Percentiles rank a stretch among this genome's conserved stretches.
These are phyloP conservation scores for Silurus aristotelis DNA, from an alignment of 2,797 vertebrate species.

Conservation along the genomic window DNA sequence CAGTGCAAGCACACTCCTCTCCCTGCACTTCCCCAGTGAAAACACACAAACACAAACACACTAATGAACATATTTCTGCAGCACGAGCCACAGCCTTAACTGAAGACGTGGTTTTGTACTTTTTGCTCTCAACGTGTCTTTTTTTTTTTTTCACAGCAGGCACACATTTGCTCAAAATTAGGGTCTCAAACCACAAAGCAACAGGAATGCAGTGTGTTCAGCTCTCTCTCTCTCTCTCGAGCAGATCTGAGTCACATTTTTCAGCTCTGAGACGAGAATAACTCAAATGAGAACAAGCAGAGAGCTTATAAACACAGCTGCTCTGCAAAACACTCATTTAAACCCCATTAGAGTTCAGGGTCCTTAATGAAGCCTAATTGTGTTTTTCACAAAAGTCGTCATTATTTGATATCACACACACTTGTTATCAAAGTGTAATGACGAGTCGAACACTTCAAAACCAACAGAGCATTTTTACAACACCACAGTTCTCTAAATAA, in stretches of 20 bases:
- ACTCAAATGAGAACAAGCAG: neutral
- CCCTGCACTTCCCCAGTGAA: neutral
- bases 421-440: neutral
- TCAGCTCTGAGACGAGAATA: constrained; percentile 7
- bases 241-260: neutral
- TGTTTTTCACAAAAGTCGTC: neutral
- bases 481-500: neutral
- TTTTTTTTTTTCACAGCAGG: constrained; percentile 13
- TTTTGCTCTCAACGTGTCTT: neutral
- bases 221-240: neutral
- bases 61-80: neutral
- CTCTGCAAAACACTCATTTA: neutral
- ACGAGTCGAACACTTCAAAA: neutral
- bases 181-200: constrained; percentile 47
- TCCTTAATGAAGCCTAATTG: neutral
- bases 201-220: constrained; percentile 29
- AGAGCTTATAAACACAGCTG: neutral
- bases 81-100: neutral
- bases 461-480: neutral
- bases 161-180: constrained; percentile 41
- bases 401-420: neutral
- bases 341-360: neutral
- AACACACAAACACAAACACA: neutral
- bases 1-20: neutral
- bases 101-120: neutral